phyloP scores from a whole-genome alignment of 2,888 invertebrate species.

The Drymonia ruficornis region DNA sequence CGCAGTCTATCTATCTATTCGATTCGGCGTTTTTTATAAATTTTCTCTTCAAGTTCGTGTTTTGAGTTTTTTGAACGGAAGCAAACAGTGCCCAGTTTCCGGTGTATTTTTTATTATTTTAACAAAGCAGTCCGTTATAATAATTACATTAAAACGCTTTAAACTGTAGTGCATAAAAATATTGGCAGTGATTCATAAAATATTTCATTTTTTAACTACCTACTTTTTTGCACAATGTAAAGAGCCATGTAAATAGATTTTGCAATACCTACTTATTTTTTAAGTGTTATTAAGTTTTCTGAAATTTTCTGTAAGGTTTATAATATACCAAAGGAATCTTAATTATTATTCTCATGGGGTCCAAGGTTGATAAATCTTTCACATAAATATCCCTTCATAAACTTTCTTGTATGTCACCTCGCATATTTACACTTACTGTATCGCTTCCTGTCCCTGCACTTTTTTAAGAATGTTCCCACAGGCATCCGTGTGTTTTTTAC shows the following conservation, averaged over 20 bases:
- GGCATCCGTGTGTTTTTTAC: constrained; percentile 64
- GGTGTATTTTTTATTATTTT: constrained; percentile 47
- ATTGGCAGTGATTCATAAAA: too few relatives aligned
- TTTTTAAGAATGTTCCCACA: constrained; percentile 80
- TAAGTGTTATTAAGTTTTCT: background rate
- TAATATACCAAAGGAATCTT: background rate
- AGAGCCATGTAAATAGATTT: too few relatives aligned
- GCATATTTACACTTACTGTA: constrained; percentile 76
- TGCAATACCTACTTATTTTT: too few relatives aligned
- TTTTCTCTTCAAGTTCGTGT: constrained; percentile 45
- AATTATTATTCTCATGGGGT: background rate
- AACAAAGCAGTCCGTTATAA: constrained; percentile 48
- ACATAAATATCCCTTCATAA: constrained; percentile 72
- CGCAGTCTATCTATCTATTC: constrained; percentile 48
- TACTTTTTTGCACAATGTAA: too few relatives aligned
- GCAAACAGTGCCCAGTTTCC: constrained; percentile 63
- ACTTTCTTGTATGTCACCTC: constrained; percentile 67
- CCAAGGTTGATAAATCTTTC: constrained; percentile 66
- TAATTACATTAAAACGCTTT: constrained; percentile 54
- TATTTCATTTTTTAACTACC: too few relatives aligned
- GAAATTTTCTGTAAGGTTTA: background rate
- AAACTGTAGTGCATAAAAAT: background rate
- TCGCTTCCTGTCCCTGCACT: constrained; percentile 69
- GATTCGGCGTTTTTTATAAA: constrained; percentile 48
- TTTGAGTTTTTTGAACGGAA: constrained; percentile 61